phyloP scores from a whole-genome alignment of 1,140 invertebrate species.

The Ips typographus region DNA sequence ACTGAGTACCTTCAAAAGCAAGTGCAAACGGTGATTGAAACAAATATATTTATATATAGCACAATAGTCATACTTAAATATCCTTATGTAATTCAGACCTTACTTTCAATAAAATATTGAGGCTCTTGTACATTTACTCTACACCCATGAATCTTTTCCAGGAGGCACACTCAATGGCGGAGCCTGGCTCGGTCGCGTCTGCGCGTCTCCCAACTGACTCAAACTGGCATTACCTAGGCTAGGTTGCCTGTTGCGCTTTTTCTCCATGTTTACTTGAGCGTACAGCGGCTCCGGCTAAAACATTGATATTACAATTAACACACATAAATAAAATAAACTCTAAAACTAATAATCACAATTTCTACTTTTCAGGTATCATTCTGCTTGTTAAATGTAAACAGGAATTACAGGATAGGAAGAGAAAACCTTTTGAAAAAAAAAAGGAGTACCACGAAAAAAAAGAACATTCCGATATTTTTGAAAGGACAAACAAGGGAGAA shows the following conservation, averaged over 20 bases:
- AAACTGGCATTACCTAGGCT: slow-evolving; percentile 47
- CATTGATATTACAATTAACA: slow-evolving; percentile 28
- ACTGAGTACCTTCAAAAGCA: too few species aligned
- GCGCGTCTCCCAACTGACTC: slow-evolving; percentile 44
- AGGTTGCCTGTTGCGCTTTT: slow-evolving; percentile 68
- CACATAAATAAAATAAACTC: not conserved
- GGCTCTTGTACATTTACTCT: slow-evolving; percentile 12
- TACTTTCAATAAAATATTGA: too few species aligned
- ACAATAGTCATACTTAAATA: too few species aligned
- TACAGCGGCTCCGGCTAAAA: slow-evolving; percentile 72
- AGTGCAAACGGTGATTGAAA: too few species aligned
- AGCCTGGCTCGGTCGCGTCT: slow-evolving; percentile 27
- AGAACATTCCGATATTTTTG: not conserved
- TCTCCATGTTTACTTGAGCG: slow-evolving; percentile 79
- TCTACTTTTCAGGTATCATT: not conserved
- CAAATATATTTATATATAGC: too few species aligned
- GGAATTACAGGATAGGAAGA: slow-evolving; percentile 17
- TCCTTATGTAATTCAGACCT: too few species aligned
- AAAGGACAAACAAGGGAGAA: slow-evolving; percentile 4
- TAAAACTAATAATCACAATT: not conserved
- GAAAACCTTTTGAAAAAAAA: slow-evolving; percentile 1
- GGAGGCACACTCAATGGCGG: slow-evolving; percentile 43
- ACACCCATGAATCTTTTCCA: slow-evolving; percentile 52
- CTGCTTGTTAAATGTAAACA: not conserved
- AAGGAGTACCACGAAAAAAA: not conserved